These are phyloP conservation scores for Drosophila eohydei DNA, from an alignment of 2,888 invertebrate species.

Conservation along the genomic window DNA sequence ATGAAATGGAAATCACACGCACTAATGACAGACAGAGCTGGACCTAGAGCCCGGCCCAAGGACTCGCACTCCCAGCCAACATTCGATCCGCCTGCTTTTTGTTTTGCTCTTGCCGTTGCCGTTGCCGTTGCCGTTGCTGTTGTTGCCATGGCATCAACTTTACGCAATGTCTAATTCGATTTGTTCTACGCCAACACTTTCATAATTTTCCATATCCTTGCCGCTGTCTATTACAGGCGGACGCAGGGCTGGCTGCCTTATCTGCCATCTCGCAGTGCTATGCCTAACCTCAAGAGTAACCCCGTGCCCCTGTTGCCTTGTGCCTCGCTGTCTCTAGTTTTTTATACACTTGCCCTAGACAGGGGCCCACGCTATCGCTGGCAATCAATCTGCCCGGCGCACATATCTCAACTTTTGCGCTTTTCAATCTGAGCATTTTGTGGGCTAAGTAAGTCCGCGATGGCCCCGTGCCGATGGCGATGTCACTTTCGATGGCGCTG, in stretches of 20 bases:
- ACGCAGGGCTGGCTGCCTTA: constrained; percentile 64
- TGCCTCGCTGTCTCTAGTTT: constrained; percentile 48
- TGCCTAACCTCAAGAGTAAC: constrained; percentile 65
- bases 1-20: constrained; percentile 82
- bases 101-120: constrained; percentile 22
- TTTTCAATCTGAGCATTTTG: constrained; percentile 77
- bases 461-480: constrained; percentile 56
- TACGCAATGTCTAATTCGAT: constrained; percentile 83
- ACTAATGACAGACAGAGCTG: constrained; percentile 69
- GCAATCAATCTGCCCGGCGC: constrained; percentile 82
- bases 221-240: constrained; percentile 56
- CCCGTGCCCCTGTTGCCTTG: constrained; percentile 10
- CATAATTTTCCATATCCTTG: constrained; percentile 79
- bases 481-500: constrained; percentile 78
- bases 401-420: constrained; percentile 79
- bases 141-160: constrained; percentile 57
- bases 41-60: constrained; percentile 18
- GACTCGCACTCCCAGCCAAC: constrained; percentile 7
- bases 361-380: constrained; percentile 72
- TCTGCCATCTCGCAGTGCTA: constrained; percentile 65
- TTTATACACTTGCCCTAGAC: constrained; percentile 74
- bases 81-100: constrained; percentile 30
- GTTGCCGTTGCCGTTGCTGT: constrained; percentile 17
- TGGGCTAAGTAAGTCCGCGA: constrained; percentile 78
- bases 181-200: constrained; percentile 85